A percentile compares a stretch with the other conserved stretches of the same genome.
Conservation (phyloP, 2,888 invertebrate species). For the Cosmorhoe ocellata region DNA sequence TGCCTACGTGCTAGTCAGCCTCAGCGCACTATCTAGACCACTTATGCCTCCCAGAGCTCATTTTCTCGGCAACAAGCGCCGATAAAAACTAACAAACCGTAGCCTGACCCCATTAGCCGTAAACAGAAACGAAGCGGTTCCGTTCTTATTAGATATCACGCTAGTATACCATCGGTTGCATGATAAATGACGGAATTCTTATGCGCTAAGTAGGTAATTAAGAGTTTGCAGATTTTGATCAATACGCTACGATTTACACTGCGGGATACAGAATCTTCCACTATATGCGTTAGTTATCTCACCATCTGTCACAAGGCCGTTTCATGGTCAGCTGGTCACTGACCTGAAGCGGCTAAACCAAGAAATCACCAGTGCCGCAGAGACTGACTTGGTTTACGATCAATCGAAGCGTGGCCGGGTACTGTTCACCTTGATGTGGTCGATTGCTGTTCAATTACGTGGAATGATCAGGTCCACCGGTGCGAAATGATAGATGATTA, state of each 20-base stretch:
- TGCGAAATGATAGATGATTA: slow-evolving; percentile 21
- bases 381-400: not conserved
- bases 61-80: slow-evolving; percentile 27
- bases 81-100: slow-evolving; percentile 46
- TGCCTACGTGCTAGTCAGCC: not conserved
- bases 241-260: no score
- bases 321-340: not conserved
- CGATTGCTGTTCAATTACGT: slow-evolving; percentile 18
- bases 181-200: not conserved
- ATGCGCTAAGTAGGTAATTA: not conserved
- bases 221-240: no score
- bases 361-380: not conserved
- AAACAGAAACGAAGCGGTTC: slow-evolving; percentile 37
- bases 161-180: slow-evolving; percentile 17
- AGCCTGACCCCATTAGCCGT: slow-evolving; percentile 41
- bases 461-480: slow-evolving; percentile 19
- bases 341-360: not conserved
- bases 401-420: slow-evolving; percentile 18
- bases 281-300: no score
- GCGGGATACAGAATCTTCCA: no score
- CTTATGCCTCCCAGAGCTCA: slow-evolving; percentile 20
- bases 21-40: slow-evolving; percentile 10
- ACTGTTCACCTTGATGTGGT: slow-evolving; percentile 21
- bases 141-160: slow-evolving; percentile 40
- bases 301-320: not conserved